These are phyloP conservation scores for Lytechinus variegatus DNA, from an alignment of 35 echinoderm and acorn worm species.

Conservation along the genomic window DNA sequence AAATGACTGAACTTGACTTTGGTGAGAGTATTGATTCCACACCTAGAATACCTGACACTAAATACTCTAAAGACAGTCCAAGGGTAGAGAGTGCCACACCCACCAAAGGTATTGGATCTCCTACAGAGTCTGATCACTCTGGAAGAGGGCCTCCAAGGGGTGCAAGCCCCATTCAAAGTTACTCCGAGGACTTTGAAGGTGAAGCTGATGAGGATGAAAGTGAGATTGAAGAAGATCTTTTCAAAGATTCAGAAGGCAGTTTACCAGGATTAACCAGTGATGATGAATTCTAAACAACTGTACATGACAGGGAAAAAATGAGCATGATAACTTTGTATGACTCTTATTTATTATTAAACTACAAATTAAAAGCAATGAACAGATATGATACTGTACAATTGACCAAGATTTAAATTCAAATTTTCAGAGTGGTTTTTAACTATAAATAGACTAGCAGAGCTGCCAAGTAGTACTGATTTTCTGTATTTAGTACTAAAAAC, in stretches of 20 bases:
- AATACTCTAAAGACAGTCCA: background rate
- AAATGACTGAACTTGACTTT: slow-evolving; percentile 41
- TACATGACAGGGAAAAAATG: background rate
- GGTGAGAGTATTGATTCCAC: slow-evolving; percentile 7
- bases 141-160: slow-evolving; percentile 4
- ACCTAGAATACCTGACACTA: background rate
- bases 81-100: slow-evolving; percentile 40
- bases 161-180: background rate
- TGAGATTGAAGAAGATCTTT: slow-evolving; percentile 35
- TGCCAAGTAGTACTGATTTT: too few relatives aligned
- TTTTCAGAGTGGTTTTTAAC: too few relatives aligned
- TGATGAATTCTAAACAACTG: slow-evolving; percentile 11
- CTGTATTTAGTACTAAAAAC: too few relatives aligned
- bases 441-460: too few relatives aligned
- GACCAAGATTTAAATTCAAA: too few relatives aligned
- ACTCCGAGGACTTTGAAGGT: slow-evolving; percentile 48
- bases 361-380: too few relatives aligned
- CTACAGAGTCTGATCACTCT: slow-evolving; percentile 38
- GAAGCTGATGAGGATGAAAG: slow-evolving; percentile 26
- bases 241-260: slow-evolving; percentile 17
- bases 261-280: slow-evolving; percentile 35
- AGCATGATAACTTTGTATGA: background rate
- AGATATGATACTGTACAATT: background rate
- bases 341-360: background rate
- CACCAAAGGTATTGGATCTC: slow-evolving; percentile 35